Conservation (phyloP, 2,797 vertebrate genomes). For the Halcyon smyrnensis region DNA sequence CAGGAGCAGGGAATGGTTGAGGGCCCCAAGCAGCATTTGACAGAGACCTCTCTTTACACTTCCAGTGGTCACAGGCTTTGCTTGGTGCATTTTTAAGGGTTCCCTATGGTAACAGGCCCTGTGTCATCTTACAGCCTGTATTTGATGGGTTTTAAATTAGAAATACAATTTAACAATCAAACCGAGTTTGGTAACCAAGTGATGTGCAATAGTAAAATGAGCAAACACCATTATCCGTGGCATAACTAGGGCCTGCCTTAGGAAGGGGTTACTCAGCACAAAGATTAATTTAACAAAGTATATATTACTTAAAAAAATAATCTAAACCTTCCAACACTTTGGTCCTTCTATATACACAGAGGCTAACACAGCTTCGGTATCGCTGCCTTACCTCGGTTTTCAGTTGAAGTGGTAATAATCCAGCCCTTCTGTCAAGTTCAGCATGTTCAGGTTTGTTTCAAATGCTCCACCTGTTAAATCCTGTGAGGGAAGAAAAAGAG, state of each 20-base stretch:
- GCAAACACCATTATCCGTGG: neutral
- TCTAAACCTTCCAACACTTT: neutral
- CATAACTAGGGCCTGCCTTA: neutral
- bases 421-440: constrained; percentile 83
- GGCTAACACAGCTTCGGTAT: neutral
- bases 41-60: neutral
- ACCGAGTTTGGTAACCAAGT: neutral
- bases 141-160: neutral
- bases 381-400: neutral
- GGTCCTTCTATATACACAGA: neutral
- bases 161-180: neutral
- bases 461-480: constrained; percentile 89
- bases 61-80: neutral
- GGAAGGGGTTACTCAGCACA: neutral
- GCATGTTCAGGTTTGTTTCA: constrained; percentile 84
- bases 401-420: constrained; percentile 84
- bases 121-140: neutral
- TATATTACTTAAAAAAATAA: neutral
- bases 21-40: neutral
- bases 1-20: neutral
- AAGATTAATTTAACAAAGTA: neutral
- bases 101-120: neutral
- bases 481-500: constrained; percentile 61
- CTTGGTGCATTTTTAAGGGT: neutral
- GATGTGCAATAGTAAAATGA: neutral